Percentiles rank a stretch among this genome's conserved stretches.
Conservation (phyloP, 2,888 invertebrate species). For the Chelonus formosanus region DNA sequence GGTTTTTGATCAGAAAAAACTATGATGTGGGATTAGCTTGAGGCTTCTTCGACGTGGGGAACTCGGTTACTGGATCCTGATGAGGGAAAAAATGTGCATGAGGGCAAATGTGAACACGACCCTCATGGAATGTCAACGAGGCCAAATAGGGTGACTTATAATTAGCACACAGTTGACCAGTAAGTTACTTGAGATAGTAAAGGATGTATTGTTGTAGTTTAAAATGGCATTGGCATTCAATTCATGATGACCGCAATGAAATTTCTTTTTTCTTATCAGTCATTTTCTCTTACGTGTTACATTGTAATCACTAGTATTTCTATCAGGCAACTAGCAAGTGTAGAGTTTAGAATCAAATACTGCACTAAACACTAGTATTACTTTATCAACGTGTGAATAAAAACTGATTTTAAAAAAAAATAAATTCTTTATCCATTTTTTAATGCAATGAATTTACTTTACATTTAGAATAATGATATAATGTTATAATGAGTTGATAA, state of each 20-base stretch:
- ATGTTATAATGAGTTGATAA: too few species aligned
- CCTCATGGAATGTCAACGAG: constrained; percentile 42
- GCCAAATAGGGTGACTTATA: constrained; percentile 42
- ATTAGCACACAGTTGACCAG: constrained; percentile 42
- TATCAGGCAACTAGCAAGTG: too few species aligned
- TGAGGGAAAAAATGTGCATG: constrained; percentile 20
- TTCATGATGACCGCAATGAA: neutral
- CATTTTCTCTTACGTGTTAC: neutral
- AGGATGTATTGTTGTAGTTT: constrained; percentile 17
- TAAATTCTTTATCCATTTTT: too few species aligned
- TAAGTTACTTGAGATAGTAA: constrained; percentile 23
- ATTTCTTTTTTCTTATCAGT: constrained; percentile 4
- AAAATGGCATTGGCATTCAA: constrained; percentile 37
- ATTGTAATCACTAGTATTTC: too few species aligned
- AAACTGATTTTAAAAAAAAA: too few species aligned
- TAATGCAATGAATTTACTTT: too few species aligned
- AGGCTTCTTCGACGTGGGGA: constrained; percentile 29
- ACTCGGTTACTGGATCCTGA: constrained; percentile 43
- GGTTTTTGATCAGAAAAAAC: constrained; percentile 15
- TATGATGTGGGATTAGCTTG: constrained; percentile 48
- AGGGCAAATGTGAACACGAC: constrained; percentile 35
- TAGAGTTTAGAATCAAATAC: too few species aligned
- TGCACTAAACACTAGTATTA: too few species aligned
- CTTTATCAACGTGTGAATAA: too few species aligned
- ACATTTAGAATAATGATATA: too few species aligned